Conservation (phyloP, 2,797 vertebrate genomes). For the Sciaenops ocellatus region DNA sequence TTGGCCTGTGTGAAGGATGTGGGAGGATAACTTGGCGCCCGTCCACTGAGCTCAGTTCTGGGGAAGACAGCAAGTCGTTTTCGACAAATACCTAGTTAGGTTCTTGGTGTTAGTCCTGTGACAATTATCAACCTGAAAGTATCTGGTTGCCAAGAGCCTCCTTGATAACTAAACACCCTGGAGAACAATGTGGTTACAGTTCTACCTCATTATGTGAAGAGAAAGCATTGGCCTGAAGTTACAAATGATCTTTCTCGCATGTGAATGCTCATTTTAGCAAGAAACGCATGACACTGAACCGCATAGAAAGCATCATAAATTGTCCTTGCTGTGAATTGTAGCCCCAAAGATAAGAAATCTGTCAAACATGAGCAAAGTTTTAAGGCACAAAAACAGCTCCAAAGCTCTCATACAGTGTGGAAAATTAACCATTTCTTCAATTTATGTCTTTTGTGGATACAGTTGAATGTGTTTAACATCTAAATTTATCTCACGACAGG, state of each 20-base stretch:
- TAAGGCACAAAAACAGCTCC: conserved; percentile 3
- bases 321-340: conserved; percentile 8
- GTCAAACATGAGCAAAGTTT: conserved; percentile 5
- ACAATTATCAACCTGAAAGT: conserved; percentile 27
- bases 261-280: conserved; percentile 37
- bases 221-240: conserved; percentile 23
- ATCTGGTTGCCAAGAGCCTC: conserved; percentile 28
- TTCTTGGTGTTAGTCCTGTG: conserved; percentile 43
- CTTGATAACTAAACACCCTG: conserved; percentile 18
- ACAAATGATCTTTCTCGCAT: conserved; percentile 18
- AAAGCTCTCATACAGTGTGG: not conserved
- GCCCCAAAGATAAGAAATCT: conserved; percentile 14
- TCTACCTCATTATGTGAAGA: conserved; percentile 16
- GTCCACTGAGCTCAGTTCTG: conserved; percentile 38
- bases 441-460: conserved; percentile 27
- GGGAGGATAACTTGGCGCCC: conserved; percentile 66
- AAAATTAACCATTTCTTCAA: conserved; percentile 28
- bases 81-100: conserved; percentile 48
- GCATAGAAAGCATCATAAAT: not conserved
- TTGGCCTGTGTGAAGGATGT: conserved; percentile 54
- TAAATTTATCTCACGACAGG: conserved; percentile 62
- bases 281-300: conserved; percentile 10
- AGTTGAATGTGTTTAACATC: conserved; percentile 58
- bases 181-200: conserved; percentile 15
- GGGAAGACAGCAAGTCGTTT: conserved; percentile 49